phyloP scores from a whole-genome alignment of 2,113 vertebrate genomes.

The Coreoperca whiteheadi region DNA sequence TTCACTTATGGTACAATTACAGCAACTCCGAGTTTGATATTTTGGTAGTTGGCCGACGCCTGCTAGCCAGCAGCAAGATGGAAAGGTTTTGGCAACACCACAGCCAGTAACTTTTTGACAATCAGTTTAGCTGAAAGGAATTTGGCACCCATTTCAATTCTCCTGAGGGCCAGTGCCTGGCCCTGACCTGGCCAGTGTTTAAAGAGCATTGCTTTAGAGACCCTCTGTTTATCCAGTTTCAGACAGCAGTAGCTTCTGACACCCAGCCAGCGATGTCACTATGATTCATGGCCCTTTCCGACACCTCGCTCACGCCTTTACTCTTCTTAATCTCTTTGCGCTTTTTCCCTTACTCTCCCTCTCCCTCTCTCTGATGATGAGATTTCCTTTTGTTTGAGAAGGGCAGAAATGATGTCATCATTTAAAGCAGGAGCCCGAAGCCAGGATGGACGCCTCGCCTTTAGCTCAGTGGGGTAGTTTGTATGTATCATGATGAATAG shows the following conservation, averaged over 20 bases:
- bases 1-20: background rate
- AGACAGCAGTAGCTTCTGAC: conserved; percentile 69
- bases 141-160: conserved; percentile 41
- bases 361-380: conserved; percentile 64
- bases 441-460: conserved; percentile 46
- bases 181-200: conserved; percentile 62
- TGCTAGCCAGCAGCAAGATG: conserved; percentile 19
- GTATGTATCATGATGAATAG: conserved; percentile 63
- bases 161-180: conserved; percentile 19
- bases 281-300: conserved; percentile 79
- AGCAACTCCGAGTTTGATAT: background rate
- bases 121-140: conserved; percentile 19
- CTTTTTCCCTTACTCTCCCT: conserved; percentile 34
- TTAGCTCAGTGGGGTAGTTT: conserved; percentile 34
- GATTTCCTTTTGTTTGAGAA: conserved; percentile 79
- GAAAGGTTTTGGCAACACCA: conserved; percentile 26
- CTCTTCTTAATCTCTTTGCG: conserved; percentile 75
- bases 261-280: conserved; percentile 71
- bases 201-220: conserved; percentile 61
- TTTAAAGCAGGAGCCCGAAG: conserved; percentile 55
- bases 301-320: conserved; percentile 74
- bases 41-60: background rate
- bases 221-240: conserved; percentile 68
- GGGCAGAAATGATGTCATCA: conserved; percentile 77
- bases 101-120: conserved; percentile 25